A percentile compares a stretch with the other conserved stretches of the same genome.
These are phyloP conservation scores for Chlorocebus sabaeus DNA, from an alignment of 2,113 vertebrate genomes.

Conservation along the genomic window DNA sequence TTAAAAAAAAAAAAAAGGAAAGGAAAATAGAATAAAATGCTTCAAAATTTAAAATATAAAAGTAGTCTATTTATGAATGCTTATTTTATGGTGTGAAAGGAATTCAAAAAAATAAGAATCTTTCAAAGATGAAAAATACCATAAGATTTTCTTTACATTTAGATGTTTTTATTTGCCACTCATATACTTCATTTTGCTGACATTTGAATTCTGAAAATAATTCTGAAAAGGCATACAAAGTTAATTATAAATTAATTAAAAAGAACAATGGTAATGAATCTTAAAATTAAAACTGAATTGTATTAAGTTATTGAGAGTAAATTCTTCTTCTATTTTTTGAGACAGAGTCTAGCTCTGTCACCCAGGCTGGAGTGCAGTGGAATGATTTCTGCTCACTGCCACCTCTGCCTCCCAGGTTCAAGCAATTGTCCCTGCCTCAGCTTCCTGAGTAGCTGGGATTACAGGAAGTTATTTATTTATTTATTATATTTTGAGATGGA, in stretches of 20 bases:
- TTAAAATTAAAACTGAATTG: not conserved
- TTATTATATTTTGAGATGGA: no score
- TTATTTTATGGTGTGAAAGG: not conserved
- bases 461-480: no score
- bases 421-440: no score
- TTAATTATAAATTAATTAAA: not conserved
- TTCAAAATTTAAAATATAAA: not conserved
- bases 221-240: not conserved
- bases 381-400: no score
- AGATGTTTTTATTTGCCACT: not conserved
- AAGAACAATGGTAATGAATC: not conserved
- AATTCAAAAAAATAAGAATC: not conserved
- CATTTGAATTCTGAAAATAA: constrained; percentile 8
- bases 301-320: not conserved
- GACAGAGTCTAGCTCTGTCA: no score
- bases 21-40: not conserved
- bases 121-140: not conserved
- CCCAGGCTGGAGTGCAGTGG: no score
- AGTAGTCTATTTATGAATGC: not conserved
- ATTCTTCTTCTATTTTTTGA: no score
- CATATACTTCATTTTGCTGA: not conserved
- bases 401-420: no score
- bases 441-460: no score
- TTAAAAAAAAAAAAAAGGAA: no score
- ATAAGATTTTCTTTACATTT: not conserved